Percentiles rank a stretch among this genome's conserved stretches.
Evolutionary conservation across 2,888 invertebrate species (phyloP).

Genomic region (Platycnemis pennipes): DNA sequence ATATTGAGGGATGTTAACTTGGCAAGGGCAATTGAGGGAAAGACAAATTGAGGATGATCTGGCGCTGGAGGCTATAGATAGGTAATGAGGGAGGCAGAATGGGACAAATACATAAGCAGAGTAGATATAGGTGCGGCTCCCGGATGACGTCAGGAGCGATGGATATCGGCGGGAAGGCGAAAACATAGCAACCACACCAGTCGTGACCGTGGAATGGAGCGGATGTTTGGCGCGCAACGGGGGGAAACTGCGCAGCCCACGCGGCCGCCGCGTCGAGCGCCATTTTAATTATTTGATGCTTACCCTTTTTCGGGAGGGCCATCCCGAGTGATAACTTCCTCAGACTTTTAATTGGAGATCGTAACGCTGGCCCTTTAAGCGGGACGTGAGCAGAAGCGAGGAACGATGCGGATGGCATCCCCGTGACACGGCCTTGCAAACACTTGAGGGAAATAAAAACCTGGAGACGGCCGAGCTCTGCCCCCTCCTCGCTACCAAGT

Average conservation of each 20-base stretch:
- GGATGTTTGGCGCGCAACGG: background rate
- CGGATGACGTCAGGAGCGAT: background rate
- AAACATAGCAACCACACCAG: background rate
- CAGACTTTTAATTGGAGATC: slow-evolving; percentile 16
- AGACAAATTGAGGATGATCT: too few species aligned
- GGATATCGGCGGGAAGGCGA: background rate
- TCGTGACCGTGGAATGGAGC: background rate
- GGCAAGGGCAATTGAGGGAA: too few species aligned
- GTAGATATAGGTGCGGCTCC: too few species aligned
- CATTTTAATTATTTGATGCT: background rate
- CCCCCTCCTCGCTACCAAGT: too few species aligned
- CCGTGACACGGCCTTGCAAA: background rate
- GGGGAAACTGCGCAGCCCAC: background rate
- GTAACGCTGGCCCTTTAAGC: background rate
- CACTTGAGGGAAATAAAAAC: background rate
- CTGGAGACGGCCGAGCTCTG: too few species aligned
- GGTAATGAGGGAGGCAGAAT: too few species aligned
- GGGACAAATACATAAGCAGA: too few species aligned
- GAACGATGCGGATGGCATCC: background rate
- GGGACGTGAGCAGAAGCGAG: background rate
- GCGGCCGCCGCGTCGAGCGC: background rate
- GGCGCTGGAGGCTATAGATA: too few species aligned
- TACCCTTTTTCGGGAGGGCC: background rate
- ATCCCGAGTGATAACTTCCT: background rate
- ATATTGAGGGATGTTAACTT: too few species aligned